phyloP scores from a whole-genome alignment of 2,888 invertebrate species.

The Mystacides longicornis region DNA sequence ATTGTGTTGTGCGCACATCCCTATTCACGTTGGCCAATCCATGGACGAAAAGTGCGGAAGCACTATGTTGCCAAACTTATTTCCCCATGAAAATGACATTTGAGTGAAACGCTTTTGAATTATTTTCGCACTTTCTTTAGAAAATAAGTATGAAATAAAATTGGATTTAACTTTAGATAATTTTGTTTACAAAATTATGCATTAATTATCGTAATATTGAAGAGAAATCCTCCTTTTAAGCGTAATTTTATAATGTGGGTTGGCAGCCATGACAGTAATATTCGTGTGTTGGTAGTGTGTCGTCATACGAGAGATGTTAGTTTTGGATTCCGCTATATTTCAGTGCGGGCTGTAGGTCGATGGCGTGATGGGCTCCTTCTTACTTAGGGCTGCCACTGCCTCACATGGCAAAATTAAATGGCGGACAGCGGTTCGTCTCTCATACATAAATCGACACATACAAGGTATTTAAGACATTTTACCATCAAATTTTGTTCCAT shows the following conservation, averaged over 20 bases:
- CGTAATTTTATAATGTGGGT: constrained; percentile 1
- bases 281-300: constrained; percentile 16
- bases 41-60: background rate
- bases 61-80: constrained; percentile 14
- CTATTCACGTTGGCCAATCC: constrained; percentile 4
- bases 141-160: background rate
- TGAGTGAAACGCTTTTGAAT: background rate
- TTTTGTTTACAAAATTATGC: no score
- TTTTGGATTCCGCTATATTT: constrained; percentile 20
- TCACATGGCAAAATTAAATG: constrained; percentile 23
- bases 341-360: constrained; percentile 26
- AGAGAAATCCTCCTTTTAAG: background rate
- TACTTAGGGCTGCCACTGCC: constrained; percentile 11
- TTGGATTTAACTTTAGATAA: background rate
- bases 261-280: constrained; percentile 10
- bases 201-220: background rate
- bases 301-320: constrained; percentile 17
- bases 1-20: background rate
- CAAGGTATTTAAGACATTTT: constrained; percentile 16
- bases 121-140: background rate
- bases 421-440: constrained; percentile 19
- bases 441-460: background rate
- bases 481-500: constrained; percentile 7
- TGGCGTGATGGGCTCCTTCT: constrained; percentile 26
- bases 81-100: background rate